Percentiles rank a stretch among this genome's conserved stretches.
Evolutionary conservation across 1,140 invertebrate species (phyloP).

Genomic region (Pseudomyrmex sp.): DNA sequence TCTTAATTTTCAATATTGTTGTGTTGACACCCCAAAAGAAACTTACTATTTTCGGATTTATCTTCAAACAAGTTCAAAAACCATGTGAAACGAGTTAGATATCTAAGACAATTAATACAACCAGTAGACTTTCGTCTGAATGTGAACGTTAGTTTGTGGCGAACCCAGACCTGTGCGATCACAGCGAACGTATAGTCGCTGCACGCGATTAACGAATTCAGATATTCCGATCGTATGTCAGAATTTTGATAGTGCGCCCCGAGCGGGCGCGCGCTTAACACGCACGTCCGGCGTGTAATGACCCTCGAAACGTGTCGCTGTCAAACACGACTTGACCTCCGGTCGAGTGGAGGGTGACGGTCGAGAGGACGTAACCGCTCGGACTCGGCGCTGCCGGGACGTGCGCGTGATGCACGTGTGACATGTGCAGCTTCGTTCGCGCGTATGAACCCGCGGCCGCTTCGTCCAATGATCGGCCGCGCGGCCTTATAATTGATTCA

Average conservation of each 20-base stretch:
- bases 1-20: too few species aligned
- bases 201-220: conserved; percentile 20
- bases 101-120: background rate
- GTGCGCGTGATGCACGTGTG: conserved; percentile 54
- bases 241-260: conserved; percentile 50
- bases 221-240: conserved; percentile 37
- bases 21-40: too few species aligned
- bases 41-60: too few species aligned
- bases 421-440: conserved; percentile 45
- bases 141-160: background rate
- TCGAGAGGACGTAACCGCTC: conserved; percentile 57
- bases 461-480: conserved; percentile 28
- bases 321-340: conserved; percentile 67
- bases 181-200: too few species aligned
- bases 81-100: background rate
- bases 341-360: conserved; percentile 51
- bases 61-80: background rate
- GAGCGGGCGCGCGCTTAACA: conserved; percentile 37
- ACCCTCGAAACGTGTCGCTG: conserved; percentile 68
- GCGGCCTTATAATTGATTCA: conserved; percentile 67
- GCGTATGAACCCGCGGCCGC: conserved; percentile 20
- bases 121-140: background rate
- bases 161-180: too few species aligned
- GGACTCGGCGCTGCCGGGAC: background rate
- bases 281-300: conserved; percentile 60